These are phyloP conservation scores for Temnothorax longispinosus DNA, from an alignment of 1,140 invertebrate species.

Conservation along the genomic window DNA sequence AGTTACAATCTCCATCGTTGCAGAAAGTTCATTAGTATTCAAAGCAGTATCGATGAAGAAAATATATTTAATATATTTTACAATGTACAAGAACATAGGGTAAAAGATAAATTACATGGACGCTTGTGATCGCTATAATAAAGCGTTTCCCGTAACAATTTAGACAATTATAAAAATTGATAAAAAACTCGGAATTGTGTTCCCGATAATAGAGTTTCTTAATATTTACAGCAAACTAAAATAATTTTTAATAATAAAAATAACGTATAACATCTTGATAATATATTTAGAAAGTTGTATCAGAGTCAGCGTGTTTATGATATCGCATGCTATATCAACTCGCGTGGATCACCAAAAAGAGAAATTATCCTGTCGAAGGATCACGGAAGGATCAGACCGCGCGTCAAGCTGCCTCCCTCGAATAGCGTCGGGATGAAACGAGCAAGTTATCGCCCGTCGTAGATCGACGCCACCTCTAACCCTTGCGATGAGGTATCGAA, in stretches of 20 bases:
- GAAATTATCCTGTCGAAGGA: constrained; percentile 39
- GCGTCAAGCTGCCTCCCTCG: constrained; percentile 1
- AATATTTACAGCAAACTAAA: neutral
- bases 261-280: neutral
- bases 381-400: constrained; percentile 28
- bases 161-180: neutral
- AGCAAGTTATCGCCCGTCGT: constrained; percentile 27
- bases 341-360: constrained; percentile 20
- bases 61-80: constrained; percentile 8
- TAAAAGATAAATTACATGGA: neutral
- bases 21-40: neutral
- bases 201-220: neutral
- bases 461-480: constrained; percentile 55
- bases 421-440: neutral
- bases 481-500: constrained; percentile 34
- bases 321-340: neutral
- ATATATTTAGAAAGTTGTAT: neutral
- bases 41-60: neutral
- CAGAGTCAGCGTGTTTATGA: neutral
- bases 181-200: neutral
- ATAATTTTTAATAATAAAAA: neutral
- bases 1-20: neutral
- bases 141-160: neutral
- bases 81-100: neutral
- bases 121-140: neutral